Percentiles rank a stretch among this genome's conserved stretches.
Conservation (phyloP, 2,113 vertebrate genomes). For the Melanerpes formicivorus region DNA sequence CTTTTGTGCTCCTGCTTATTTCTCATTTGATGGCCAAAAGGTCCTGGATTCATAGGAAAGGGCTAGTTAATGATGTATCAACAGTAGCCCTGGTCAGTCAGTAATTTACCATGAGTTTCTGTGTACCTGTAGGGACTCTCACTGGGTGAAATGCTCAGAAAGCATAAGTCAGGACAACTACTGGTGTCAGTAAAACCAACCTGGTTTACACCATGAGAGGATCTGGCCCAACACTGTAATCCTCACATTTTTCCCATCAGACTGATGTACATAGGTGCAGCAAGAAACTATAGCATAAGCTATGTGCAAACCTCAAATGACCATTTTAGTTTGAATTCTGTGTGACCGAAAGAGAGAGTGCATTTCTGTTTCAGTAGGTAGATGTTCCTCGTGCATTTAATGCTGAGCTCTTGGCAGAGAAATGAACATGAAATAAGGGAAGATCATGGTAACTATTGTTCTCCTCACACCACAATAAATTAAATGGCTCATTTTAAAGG, state of each 20-base stretch:
- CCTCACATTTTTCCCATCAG: not conserved
- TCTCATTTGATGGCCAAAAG: not conserved
- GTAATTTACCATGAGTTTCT: not conserved
- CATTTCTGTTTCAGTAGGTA: not conserved
- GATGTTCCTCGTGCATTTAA: not conserved
- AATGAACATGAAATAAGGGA: slow-evolving; percentile 51
- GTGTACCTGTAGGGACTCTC: not conserved
- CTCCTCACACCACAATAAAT: slow-evolving; percentile 45
- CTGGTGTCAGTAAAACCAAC: not conserved
- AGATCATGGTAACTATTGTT: slow-evolving; percentile 55
- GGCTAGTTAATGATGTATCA: not conserved
- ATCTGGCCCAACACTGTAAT: not conserved
- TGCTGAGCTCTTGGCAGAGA: not conserved
- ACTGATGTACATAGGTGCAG: not conserved
- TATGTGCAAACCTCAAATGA: not conserved
- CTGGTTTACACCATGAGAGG: not conserved
- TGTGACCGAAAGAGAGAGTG: not conserved
- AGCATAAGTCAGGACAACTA: not conserved
- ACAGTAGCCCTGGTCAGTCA: not conserved
- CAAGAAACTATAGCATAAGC: not conserved
- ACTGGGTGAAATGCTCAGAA: not conserved
- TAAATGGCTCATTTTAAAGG: slow-evolving; percentile 66
- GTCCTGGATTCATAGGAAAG: not conserved
- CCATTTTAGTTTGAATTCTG: not conserved
- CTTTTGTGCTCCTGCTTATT: not conserved